Evolutionary conservation across 2,113 vertebrate species (phyloP), one percentile per base, ranked within the genome.

Genomic region (Triplophysa tibetana): DNA sequence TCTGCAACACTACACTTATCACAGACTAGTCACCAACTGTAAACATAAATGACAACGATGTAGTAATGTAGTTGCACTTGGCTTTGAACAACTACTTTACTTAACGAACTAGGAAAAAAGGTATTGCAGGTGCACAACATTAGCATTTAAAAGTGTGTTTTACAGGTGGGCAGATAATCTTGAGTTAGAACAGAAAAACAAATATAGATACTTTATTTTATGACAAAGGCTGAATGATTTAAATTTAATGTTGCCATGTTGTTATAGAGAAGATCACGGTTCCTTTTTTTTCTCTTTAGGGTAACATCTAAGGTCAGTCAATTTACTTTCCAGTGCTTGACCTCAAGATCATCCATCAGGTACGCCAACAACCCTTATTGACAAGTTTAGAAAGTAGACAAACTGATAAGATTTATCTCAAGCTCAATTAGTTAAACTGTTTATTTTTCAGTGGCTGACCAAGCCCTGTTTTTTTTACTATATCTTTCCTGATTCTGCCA

Each of bases 401-500:
- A 2, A 67, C 10, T 23, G 38, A 45, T 21, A 45, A 45, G 19
- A 4, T 3, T 38, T 38, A 38, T 38, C 33, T 38, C 7, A 7
- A 11, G 23, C 23, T 9, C 12, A 68, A 68, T 24, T 24, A 1
- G 21, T 33, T 70, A 12, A 26, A 17, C 5, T 70, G 50, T 19
- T 54, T 29, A 70, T 70, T 70, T 29, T 45, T 58, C 29, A 79
- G 24, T n/a, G 12, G 45, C 21, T 66, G 74, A 77, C 52, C n/a
- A 23, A 33, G 54, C 41, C 33, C 33, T 38, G 33, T 38, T 38
- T 38, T 24, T n/a, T 38, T 38, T 7, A 2, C 10, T 54, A 63
- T 24, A 66, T 33, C 61, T 76, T 45, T 4, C 38, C 73, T 72
- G 2, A 74, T 86, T 87, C 85, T 84, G 73, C 41, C 54, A 83